Base-by-base conservation (phyloP, 2,888 invertebrate species). In the Diaperis boleti region DNA sequence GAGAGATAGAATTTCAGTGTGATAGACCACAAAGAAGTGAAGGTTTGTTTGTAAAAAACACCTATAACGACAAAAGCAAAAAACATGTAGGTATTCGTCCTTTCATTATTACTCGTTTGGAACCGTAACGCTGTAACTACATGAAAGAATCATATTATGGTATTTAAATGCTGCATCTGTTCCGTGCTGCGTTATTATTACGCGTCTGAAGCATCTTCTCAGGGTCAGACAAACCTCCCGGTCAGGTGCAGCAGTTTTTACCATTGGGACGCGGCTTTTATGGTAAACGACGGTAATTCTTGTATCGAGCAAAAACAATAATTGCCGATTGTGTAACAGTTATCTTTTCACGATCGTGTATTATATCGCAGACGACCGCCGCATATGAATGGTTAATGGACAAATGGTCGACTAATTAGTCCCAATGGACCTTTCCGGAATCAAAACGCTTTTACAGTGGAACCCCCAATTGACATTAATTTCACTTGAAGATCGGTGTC, bases 331-430 rank as follows among this genome's bases (percentile, higher is more conserved):
- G 8, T 44, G 22, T 18, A 22, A 29, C 47, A 15, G 47, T 47
- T 47, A 31, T 47, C 47, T 47, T 31, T 20, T 20, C 10, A 11
- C 8, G 42, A 10, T 15, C 26, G 45, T 29, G 45, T 18, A 39
- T 39, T 33, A 33, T n/a, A 5, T 33, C 33, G 33, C 10, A 7
- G 5, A 17, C 15, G 17, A 4, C 39, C 14, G 14, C 15, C 13
- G 14, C 15, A 39, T 39, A 39, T 39, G 39, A 39, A 42, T 42
- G 42, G 20, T 42, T 42, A 42, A 42, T 42, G 42, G 22, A 20
- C 20, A 20, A 42, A 42, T 20, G 42, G 42, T 22, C 20, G 42
- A 20, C 42, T 42, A 42, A 42, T 42, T 42, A 42, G 42, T 42
- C 42, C 42, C 42, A 17, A 20, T 42, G 42, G 42, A 42, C 42